phyloP scores from a whole-genome alignment of 1,140 invertebrate genomes.

The Nylanderia fulva region DNA sequence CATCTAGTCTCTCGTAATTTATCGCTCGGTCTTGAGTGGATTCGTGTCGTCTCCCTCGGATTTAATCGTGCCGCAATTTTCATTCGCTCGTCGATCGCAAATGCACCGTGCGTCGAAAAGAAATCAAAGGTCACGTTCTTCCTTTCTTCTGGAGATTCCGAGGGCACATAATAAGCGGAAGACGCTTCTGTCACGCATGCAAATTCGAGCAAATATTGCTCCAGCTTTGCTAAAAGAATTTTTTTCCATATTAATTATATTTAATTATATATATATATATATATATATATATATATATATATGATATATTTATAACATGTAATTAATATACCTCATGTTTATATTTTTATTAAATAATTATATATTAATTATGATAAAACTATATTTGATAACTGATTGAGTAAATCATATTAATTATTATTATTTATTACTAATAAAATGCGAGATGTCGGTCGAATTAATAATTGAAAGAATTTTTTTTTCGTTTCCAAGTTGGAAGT shows the following conservation, averaged over 20 bases:
- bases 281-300: no score
- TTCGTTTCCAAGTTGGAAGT: not conserved
- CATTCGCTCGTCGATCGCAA: slow-evolving; percentile 40
- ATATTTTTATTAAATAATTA: no score
- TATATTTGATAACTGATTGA: not conserved
- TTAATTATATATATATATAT: no score
- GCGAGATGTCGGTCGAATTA: not conserved
- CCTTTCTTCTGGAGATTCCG: not conserved
- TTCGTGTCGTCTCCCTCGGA: slow-evolving; percentile 49
- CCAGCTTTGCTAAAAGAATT: no score
- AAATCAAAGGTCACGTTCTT: slow-evolving; percentile 15
- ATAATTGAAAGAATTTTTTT: not conserved
- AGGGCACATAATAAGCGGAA: not conserved
- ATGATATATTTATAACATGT: no score
- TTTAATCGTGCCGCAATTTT: slow-evolving; percentile 58
- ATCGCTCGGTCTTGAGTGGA: slow-evolving; percentile 57
- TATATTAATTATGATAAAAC: not conserved
- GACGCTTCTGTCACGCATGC: not conserved
- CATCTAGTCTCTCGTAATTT: slow-evolving; percentile 64
- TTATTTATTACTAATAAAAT: not conserved
- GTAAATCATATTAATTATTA: not conserved
- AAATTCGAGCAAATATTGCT: no score
- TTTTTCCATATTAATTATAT: no score
- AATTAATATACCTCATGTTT: no score
- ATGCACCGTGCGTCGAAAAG: slow-evolving; percentile 5